These are phyloP conservation scores for Turritopsis dohrnii DNA, from an alignment of 30 jellyfish, hydroid and myxozoan species.

Conservation along the genomic window DNA sequence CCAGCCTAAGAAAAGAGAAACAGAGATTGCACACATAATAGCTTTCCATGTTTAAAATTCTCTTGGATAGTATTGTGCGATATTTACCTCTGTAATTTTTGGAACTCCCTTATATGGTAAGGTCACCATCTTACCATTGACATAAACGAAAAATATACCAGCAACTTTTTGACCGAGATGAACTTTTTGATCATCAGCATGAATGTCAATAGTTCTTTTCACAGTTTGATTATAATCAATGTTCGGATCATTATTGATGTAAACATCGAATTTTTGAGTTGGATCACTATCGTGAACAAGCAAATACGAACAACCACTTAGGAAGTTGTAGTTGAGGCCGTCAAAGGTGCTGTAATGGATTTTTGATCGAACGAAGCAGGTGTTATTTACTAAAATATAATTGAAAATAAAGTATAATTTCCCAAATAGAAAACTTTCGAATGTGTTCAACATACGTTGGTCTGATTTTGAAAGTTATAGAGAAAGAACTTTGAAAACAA, in stretches of 20 bases:
- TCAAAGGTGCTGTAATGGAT: constrained; percentile 86
- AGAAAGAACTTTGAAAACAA: too few relatives aligned
- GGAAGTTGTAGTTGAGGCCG: constrained; percentile 68
- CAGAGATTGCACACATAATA: neutral
- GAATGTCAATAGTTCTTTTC: constrained; percentile 63
- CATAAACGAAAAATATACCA: constrained; percentile 46
- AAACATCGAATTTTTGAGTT: constrained; percentile 46
- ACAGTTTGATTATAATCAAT: constrained; percentile 63
- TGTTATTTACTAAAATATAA: constrained; percentile 37
- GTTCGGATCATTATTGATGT: constrained; percentile 71
- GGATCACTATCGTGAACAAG: constrained; percentile 85
- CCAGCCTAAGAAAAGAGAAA: constrained; percentile 68
- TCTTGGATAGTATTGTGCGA: neutral
- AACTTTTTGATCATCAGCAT: constrained; percentile 45
- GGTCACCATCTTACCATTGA: constrained; percentile 51
- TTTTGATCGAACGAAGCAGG: constrained; percentile 86
- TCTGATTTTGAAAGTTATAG: too few relatives aligned
- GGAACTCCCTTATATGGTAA: constrained; percentile 81
- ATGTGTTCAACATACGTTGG: too few relatives aligned
- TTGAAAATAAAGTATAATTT: neutral
- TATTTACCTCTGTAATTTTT: constrained; percentile 58
- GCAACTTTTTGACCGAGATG: constrained; percentile 79
- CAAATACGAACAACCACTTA: constrained; percentile 71
- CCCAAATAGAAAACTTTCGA: too few relatives aligned
- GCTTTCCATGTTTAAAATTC: neutral